phyloP scores from a whole-genome alignment of 1,140 invertebrate genomes.

The Drosophila sulfurigaster region DNA sequence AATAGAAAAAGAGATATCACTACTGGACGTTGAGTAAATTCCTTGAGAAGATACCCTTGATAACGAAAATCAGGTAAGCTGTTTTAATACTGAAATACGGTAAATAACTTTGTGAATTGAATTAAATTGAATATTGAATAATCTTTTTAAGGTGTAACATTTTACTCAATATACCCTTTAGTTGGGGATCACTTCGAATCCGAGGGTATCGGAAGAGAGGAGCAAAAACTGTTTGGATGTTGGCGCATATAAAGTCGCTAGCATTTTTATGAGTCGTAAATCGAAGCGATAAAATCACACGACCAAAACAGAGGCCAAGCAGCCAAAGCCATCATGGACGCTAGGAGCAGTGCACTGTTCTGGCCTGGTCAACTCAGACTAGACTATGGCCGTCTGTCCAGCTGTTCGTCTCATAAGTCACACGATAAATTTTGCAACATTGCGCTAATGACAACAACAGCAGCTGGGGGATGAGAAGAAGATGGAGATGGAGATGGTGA shows the following conservation, averaged over 20 bases:
- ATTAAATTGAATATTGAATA: not conserved
- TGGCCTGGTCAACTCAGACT: constrained; percentile 33
- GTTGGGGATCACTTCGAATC: not conserved
- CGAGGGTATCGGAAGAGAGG: constrained; percentile 11
- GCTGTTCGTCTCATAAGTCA: constrained; percentile 66
- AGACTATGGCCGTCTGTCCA: constrained; percentile 2
- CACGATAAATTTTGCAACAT: constrained; percentile 83
- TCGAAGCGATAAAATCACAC: constrained; percentile 82
- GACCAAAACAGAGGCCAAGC: constrained; percentile 61
- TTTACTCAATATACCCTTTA: not conserved
- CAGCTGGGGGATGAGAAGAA: not conserved
- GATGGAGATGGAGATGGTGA: no score
- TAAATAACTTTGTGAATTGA: no score
- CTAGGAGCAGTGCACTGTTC: constrained; percentile 17
- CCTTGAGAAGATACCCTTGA: not conserved
- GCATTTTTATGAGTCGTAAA: constrained; percentile 83
- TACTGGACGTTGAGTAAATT: not conserved
- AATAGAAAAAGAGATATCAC: constrained; percentile 5
- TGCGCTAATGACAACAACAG: constrained; percentile 74
- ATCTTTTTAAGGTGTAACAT: not conserved
- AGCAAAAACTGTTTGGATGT: constrained; percentile 25
- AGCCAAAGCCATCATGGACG: constrained; percentile 42
- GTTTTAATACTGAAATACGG: not conserved
- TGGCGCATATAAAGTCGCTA: constrained; percentile 71
- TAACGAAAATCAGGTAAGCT: not conserved